phyloP scores from a whole-genome alignment of 2,797 vertebrate species.

The Bradypodion pumilum region DNA sequence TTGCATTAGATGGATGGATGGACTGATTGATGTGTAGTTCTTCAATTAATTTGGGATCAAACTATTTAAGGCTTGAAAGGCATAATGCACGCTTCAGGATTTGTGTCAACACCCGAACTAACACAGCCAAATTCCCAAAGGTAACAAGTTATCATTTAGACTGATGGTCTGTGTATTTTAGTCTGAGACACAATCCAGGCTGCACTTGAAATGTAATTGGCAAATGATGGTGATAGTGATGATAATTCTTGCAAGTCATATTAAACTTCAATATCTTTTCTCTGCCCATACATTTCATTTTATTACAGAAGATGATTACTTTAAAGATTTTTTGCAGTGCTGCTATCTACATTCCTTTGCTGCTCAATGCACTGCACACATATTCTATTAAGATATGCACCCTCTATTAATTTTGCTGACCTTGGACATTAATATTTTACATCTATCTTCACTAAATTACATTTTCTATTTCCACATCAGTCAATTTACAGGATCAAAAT shows the following conservation, averaged over 20 bases:
- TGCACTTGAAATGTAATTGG: not conserved
- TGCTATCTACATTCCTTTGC: not conserved
- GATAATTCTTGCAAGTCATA: not conserved
- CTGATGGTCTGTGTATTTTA: not conserved
- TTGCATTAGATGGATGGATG: no score
- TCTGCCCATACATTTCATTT: not conserved
- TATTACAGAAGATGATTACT: not conserved
- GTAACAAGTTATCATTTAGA: not conserved
- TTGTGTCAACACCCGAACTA: not conserved
- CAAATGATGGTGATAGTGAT: not conserved
- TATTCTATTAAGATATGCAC: constrained; percentile 38
- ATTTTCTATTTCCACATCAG: constrained; percentile 48
- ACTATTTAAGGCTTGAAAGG: not conserved
- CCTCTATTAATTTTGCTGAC: constrained; percentile 53
- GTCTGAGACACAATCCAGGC: not conserved
- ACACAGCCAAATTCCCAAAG: not conserved
- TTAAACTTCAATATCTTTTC: not conserved
- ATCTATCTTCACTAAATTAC: constrained; percentile 58
- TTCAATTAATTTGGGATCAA: not conserved
- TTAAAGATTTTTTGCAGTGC: constrained; percentile 42
- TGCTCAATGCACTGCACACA: constrained; percentile 36
- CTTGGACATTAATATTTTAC: constrained; percentile 43
- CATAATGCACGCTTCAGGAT: no score
- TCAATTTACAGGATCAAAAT: constrained; percentile 42
- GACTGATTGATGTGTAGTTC: no score